Percentiles rank a stretch among this genome's conserved stretches.
Conservation (phyloP, 2,888 invertebrate species). For the Epinotia nisella region DNA sequence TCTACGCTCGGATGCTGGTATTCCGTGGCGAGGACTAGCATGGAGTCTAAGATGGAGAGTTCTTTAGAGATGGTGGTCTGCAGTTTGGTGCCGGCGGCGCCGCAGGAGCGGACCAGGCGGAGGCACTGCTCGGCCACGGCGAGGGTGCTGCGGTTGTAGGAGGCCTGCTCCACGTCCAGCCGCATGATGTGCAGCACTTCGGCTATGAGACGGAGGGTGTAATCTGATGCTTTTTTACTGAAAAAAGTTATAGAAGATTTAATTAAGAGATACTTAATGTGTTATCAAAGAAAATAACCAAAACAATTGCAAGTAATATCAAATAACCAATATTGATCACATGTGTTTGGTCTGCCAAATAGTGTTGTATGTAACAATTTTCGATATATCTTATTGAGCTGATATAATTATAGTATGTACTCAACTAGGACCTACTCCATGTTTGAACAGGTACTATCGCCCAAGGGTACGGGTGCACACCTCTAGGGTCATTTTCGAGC, state of each 20-base stretch:
- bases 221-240: conserved; percentile 82
- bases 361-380: no score
- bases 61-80: conserved; percentile 83
- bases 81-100: conserved; percentile 80
- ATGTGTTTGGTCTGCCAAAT: no score
- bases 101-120: conserved; percentile 81
- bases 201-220: conserved; percentile 79
- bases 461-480: no score
- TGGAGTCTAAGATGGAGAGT: conserved; percentile 78
- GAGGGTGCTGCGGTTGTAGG: conserved; percentile 78
- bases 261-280: neutral
- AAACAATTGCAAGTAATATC: no score
- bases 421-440: no score
- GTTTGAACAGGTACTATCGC: no score
- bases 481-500: no score
- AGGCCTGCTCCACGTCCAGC: conserved; percentile 78
- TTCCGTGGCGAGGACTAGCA: conserved; percentile 77
- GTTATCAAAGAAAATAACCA: neutral
- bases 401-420: no score
- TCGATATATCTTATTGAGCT: no score
- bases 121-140: conserved; percentile 82
- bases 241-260: conserved; percentile 47
- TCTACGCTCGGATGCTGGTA: conserved; percentile 78
- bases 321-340: no score
- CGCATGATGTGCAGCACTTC: conserved; percentile 82